Conservation (phyloP, 2,113 vertebrate genomes). For the Ornithorhynchus anatinus region DNA sequence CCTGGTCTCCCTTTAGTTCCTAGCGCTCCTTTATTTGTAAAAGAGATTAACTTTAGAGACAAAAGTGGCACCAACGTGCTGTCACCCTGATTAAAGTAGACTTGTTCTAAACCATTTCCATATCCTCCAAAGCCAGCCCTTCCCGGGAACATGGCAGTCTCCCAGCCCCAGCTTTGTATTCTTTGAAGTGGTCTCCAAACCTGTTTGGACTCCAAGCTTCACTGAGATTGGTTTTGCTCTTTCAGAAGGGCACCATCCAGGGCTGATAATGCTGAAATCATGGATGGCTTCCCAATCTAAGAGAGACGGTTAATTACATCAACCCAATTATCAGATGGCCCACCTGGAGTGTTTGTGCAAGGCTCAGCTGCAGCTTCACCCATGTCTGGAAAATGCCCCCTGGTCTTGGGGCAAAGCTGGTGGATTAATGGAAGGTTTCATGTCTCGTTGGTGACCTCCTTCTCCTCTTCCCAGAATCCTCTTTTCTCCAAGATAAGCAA, state of each 20-base stretch:
- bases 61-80: slow-evolving; percentile 26
- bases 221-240: neutral
- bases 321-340: slow-evolving; percentile 45
- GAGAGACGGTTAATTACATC: slow-evolving; percentile 45
- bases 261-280: neutral
- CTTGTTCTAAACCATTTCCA: neutral
- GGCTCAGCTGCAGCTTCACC: slow-evolving; percentile 25
- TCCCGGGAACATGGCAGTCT: slow-evolving; percentile 24
- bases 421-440: neutral
- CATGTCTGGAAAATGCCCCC: slow-evolving; percentile 23
- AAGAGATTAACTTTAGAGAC: slow-evolving; percentile 27
- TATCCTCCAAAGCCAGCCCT: neutral
- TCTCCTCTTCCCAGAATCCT: neutral
- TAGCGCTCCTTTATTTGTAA: neutral
- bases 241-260: neutral
- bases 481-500: neutral
- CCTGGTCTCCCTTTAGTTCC: neutral
- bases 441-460: slow-evolving; percentile 4
- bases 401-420: neutral
- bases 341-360: slow-evolving; percentile 1
- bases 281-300: slow-evolving; percentile 42
- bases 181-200: slow-evolving; percentile 40
- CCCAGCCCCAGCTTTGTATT: neutral
- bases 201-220: slow-evolving; percentile 21
- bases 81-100: slow-evolving; percentile 16